These are phyloP conservation scores for Mustela lutreola DNA, from an alignment of 2,113 vertebrate genomes.

Conservation along the genomic window DNA sequence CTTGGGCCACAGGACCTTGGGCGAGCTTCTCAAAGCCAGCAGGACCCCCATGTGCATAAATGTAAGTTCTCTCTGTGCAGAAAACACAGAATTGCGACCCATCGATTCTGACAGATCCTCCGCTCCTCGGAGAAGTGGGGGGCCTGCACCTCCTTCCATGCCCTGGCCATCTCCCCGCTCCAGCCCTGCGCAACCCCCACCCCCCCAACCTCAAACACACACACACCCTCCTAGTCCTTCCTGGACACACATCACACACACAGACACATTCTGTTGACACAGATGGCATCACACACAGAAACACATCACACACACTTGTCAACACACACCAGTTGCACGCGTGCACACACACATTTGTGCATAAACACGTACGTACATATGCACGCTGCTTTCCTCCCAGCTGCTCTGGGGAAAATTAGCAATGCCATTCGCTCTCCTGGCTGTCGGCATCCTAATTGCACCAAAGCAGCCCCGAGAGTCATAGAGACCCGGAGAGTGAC, in stretches of 20 bases:
- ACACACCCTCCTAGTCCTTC: not conserved
- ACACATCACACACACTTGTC: accelerated
- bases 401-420: not conserved
- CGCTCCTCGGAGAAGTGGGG: not conserved
- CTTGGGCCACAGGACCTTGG: not conserved
- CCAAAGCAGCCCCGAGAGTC: not conserved
- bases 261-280: not conserved
- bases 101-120: not conserved
- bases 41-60: accelerated
- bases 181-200: too few relatives aligned
- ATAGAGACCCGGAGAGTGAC: constrained; percentile 24
- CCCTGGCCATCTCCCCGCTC: accelerated
- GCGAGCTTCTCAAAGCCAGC: not conserved
- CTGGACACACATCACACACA: not conserved
- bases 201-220: not conserved
- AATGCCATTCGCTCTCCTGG: accelerated
- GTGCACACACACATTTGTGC: not conserved
- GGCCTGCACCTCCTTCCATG: accelerated
- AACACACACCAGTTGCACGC: not conserved
- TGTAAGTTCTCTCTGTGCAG: not conserved
- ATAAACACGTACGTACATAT: accelerated
- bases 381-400: accelerated
- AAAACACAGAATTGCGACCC: not conserved
- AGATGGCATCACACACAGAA: not conserved
- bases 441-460: not conserved